Evolutionary conservation across 2,113 vertebrate genomes (phyloP), one percentile per base, ranked within the genome.

Genomic region (Lepus europaeus): DNA sequence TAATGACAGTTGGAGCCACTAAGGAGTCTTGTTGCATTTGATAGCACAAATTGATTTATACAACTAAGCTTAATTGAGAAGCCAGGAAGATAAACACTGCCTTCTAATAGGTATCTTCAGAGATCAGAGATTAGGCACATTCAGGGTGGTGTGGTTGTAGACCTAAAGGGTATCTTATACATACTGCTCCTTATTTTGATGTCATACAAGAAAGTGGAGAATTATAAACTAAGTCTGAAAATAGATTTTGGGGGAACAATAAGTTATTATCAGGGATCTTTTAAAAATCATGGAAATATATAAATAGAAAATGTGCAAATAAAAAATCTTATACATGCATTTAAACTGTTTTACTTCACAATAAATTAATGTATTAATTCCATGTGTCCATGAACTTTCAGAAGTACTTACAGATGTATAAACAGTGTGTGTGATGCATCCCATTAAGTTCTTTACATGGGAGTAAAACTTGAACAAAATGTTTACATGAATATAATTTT

Each of bases 401-500:
- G 19, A 59, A 17, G 13, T 59, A 16, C 19, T 16, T 64, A 73
- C 74, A 61, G 12, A 45, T 25, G 9, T 39, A 27, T 5, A n/a
- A 87, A 29, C 64, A 6, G 19, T 61, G 33, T 78, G 29, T 45
- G n/a, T 85, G 33, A 76, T 12, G 8, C 63, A 72, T 39, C 22
- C 19, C 13, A 88, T 85, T 95, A 70, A 93, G 84, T 93, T 89
- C 4, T 19, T 59, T 14, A 49, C 56, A 69, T 66, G 45, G 6
- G 45, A 12, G 5, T 87, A 84, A 95, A 84, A n/a, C 22, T 22
- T 93, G 19, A 87, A 74, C 79, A 53, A 89, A 90, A 87, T 90
- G 25, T 1, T 83, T 23, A 80, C 4, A n/a, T 64, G 2, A 63
- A 22, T 94, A 2, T 53, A 56, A 72, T 77, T 91, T 81, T 86